Base-by-base conservation (phyloP, 2,113 vertebrate genomes). In the Ophthalmotilapia sp. region DNA sequence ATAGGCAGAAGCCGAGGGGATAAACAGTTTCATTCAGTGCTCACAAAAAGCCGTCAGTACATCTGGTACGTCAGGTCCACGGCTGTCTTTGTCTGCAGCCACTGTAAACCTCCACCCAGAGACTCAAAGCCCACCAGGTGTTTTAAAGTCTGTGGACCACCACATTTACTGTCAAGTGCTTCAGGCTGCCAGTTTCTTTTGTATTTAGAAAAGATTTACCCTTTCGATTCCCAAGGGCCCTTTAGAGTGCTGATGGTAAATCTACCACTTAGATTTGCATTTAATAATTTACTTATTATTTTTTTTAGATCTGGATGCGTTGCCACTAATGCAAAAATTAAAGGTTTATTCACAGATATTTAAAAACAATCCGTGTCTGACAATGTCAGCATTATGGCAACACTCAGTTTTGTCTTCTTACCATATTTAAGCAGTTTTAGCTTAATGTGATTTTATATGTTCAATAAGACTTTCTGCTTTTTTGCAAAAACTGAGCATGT, bases 141-240 rank as follows among this genome's bases (percentile, higher is more conserved):
- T 94, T 91, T 92, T 79, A 75, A 86, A 53, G 86, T 79, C 87
- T 92, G 13, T 81, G 65, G 90, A 82, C 62, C 42, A 90, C 53
- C 90, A 84, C 92, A 94, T 91, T 94, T 93, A 93, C 90, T 88
- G 93, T 93, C 92, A 92, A 95, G 90, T 85, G 89, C 89, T 92
- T 86, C 89, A 80, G 86, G 86, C 77, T 60, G 75, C 36, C n/a
- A 65, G 19, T 73, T 80, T 53, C 89, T 87, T 95, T 93, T 93
- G 83, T 92, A 45, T 49, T 80, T 62, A 0, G 29, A 53, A 56
- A 79, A 49, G 23, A 70, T 62, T 60, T 29, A 49, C 56, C 36
- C 79, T 0, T 9, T 36, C 12, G 15, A 47, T 47, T 31, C 85
- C 54, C 42, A 40, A 38, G 81, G 60, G 26, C 14, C 40, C 83